Evolutionary conservation across 2,113 vertebrate species (phyloP).

Genomic region (Pituophis catenifer): DNA sequence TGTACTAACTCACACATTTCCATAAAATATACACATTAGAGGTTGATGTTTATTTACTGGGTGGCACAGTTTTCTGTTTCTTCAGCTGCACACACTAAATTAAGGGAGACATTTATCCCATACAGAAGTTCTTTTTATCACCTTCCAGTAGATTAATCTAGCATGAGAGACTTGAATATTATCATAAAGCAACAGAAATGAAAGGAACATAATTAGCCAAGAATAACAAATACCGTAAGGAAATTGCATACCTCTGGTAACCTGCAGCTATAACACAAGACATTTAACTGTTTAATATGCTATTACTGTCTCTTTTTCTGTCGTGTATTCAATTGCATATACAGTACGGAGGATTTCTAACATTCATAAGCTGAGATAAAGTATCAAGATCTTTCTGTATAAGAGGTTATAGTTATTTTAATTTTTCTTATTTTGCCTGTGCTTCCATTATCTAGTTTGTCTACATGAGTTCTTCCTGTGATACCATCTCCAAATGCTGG

Average conservation of each 20-base stretch:
- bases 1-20: not conserved
- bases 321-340: not conserved
- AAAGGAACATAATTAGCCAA: not conserved
- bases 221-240: not conserved
- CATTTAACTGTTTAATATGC: constrained; percentile 6
- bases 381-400: constrained; percentile 43
- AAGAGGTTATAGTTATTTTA: constrained; percentile 27
- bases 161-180: not conserved
- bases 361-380: constrained; percentile 29
- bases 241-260: not conserved
- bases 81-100: not conserved
- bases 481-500: constrained; percentile 43
- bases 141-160: not conserved
- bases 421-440: constrained; percentile 57
- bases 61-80: not conserved
- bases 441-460: constrained; percentile 62
- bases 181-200: not conserved
- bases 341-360: constrained; percentile 15
- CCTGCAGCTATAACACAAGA: not conserved
- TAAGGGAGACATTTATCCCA: not conserved
- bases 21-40: not conserved
- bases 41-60: not conserved
- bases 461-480: constrained; percentile 40
- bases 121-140: not conserved
- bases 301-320: constrained; percentile 16